These are phyloP conservation scores for Podiceps cristatus DNA, from an alignment of 2,113 vertebrate species.

Conservation along the genomic window DNA sequence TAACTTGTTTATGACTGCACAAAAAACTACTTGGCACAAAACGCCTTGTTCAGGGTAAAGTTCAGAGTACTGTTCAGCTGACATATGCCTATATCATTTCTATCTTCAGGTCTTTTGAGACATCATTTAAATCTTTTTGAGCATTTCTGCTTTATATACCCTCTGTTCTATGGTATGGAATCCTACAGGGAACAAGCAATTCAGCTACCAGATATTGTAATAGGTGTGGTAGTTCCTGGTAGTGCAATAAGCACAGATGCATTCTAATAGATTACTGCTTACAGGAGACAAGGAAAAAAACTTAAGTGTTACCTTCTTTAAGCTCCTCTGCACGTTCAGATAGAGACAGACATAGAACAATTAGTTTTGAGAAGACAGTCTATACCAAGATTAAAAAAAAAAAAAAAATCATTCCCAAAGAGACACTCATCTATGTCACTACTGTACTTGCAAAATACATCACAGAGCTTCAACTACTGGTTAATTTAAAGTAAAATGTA, in stretches of 20 bases:
- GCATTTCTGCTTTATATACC: neutral
- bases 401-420: neutral
- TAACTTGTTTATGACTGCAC: neutral
- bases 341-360: slow-evolving; percentile 46
- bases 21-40: neutral
- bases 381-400: neutral
- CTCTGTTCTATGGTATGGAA: neutral
- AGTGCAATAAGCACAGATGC: neutral
- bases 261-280: neutral
- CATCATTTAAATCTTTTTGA: neutral
- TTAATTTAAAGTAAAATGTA: neutral
- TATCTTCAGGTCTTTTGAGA: neutral
- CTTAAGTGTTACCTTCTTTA: slow-evolving; percentile 85
- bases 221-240: neutral
- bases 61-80: neutral
- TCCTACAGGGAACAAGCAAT: neutral
- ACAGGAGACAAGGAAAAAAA: neutral
- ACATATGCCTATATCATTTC: neutral
- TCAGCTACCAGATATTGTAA: neutral
- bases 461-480: neutral
- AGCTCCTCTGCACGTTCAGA: slow-evolving; percentile 85
- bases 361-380: slow-evolving; percentile 27
- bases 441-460: neutral
- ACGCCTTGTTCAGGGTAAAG: neutral
- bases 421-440: neutral